Evolutionary conservation across 2,113 vertebrate genomes (phyloP).

Genomic region (Taxidea taxus): DNA sequence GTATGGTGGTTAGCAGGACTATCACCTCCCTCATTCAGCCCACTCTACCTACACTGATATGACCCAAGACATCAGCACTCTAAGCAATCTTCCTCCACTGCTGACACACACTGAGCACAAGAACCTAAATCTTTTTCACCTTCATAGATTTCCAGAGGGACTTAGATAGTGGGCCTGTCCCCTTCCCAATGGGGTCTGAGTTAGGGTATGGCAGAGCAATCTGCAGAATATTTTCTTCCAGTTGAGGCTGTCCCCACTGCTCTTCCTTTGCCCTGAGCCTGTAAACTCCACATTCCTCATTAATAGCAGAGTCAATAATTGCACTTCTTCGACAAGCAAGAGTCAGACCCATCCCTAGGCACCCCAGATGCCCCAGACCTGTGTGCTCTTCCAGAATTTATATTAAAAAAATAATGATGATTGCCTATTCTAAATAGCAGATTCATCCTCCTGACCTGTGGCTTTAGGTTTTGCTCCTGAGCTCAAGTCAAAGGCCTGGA

Average conservation of each 20-base stretch:
- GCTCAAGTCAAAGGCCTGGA: constrained; percentile 50
- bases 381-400: constrained; percentile 56
- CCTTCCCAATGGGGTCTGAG: background rate
- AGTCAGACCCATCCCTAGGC: constrained; percentile 64
- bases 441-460: constrained; percentile 41
- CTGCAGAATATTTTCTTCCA: constrained; percentile 27
- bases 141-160: background rate
- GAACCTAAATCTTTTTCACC: background rate
- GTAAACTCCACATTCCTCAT: constrained; percentile 56
- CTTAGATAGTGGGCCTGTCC: background rate
- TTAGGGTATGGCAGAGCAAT: background rate
- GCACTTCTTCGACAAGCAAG: constrained; percentile 33
- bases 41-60: background rate
- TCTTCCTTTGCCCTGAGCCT: constrained; percentile 43
- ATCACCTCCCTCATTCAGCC: background rate
- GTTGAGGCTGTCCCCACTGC: background rate
- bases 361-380: constrained; percentile 20
- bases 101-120: background rate
- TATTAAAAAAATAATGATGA: constrained; percentile 42
- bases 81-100: background rate
- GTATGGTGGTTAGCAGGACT: background rate
- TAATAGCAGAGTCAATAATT: constrained; percentile 75
- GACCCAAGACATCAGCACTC: background rate
- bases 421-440: constrained; percentile 8
- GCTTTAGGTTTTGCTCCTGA: constrained; percentile 53